Conservation (phyloP, 2,888 invertebrate species). For the Charanyca ferruginea region DNA sequence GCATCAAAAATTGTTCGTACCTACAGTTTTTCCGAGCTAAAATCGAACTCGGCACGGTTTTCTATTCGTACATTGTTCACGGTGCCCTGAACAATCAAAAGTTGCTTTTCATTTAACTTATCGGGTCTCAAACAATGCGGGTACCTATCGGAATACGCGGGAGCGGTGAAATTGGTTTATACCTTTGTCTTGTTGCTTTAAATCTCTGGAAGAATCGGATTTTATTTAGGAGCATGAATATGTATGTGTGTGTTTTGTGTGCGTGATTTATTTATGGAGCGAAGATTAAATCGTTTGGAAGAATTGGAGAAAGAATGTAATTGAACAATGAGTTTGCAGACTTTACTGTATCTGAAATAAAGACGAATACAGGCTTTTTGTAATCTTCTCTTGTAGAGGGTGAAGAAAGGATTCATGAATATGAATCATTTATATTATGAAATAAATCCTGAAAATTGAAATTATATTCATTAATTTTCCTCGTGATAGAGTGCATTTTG, state of each 20-base stretch:
- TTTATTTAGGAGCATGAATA: conserved; percentile 52
- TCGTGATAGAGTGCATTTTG: too few species aligned
- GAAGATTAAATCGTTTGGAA: conserved; percentile 48
- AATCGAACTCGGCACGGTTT: conserved; percentile 46
- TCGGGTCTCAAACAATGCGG: conserved; percentile 76
- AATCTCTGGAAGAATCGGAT: conserved; percentile 66
- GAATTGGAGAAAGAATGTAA: conserved; percentile 30
- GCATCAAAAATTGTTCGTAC: conserved; percentile 65
- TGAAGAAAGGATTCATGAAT: too few species aligned
- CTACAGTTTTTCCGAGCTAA: conserved; percentile 61
- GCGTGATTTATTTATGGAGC: conserved; percentile 48
- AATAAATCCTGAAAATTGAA: too few species aligned
- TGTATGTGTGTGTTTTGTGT: conserved; percentile 40
- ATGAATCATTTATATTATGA: too few species aligned
- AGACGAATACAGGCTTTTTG: neutral
- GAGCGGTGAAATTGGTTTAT: conserved; percentile 78
- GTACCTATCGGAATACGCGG: conserved; percentile 67
- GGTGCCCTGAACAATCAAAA: conserved; percentile 78
- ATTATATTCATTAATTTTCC: too few species aligned
- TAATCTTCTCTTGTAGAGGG: neutral
- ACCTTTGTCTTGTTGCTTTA: conserved; percentile 79
- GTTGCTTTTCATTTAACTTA: conserved; percentile 85
- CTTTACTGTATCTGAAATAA: neutral
- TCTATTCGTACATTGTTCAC: conserved; percentile 67
- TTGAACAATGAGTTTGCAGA: conserved; percentile 17